phyloP scores from a whole-genome alignment of 1,140 invertebrate species.

The Zaprionus inermis region DNA sequence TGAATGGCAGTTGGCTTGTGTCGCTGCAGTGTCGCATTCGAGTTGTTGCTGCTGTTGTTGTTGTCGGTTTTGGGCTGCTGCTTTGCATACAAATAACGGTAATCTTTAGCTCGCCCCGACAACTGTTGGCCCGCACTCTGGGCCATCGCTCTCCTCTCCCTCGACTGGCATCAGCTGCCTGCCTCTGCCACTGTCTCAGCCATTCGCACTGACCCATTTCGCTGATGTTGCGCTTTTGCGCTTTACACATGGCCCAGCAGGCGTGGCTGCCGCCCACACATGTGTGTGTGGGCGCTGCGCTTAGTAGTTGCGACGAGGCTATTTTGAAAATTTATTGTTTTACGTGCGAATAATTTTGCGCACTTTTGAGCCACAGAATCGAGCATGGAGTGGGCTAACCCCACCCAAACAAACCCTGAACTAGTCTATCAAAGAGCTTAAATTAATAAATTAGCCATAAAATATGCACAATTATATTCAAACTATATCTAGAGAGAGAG shows the following conservation, averaged over 20 bases:
- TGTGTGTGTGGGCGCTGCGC: conserved; percentile 4
- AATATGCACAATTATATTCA: conserved; percentile 42
- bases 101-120: conserved; percentile 57
- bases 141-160: not conserved
- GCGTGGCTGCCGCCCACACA: not conserved
- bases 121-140: conserved; percentile 31
- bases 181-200: not conserved
- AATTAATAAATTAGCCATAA: conserved; percentile 32
- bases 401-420: not conserved
- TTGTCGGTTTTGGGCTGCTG: conserved; percentile 54
- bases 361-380: too few relatives aligned
- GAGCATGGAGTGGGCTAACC: not conserved
- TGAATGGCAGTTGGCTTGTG: conserved; percentile 48
- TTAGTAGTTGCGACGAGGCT: conserved; percentile 29
- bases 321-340: conserved; percentile 77
- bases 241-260: conserved; percentile 58
- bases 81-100: conserved; percentile 78
- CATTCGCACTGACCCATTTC: conserved; percentile 35
- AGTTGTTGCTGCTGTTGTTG: conserved; percentile 37
- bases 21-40: conserved; percentile 44
- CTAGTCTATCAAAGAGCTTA: conserved; percentile 2
- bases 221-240: conserved; percentile 74
- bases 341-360: conserved; percentile 59
- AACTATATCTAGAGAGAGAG: conserved; percentile 16
- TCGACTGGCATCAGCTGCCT: conserved; percentile 7